Conservation (phyloP, 2,113 vertebrate genomes). For the Brevimyrus niger region DNA sequence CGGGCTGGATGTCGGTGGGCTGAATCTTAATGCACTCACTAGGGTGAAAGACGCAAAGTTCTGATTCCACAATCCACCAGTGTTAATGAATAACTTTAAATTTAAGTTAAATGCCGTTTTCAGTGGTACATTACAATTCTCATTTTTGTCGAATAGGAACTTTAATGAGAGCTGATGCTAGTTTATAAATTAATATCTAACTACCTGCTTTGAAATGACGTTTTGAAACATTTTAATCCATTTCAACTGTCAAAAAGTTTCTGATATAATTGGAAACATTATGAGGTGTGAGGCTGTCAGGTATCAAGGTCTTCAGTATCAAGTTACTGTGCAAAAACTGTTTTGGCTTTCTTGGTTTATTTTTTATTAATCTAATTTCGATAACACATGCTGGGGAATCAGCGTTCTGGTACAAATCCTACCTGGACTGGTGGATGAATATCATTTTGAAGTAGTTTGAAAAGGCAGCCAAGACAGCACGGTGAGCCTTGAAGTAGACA, state of each 20-base stretch:
- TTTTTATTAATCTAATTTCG: background rate
- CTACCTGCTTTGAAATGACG: background rate
- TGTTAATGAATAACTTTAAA: background rate
- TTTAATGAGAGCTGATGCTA: background rate
- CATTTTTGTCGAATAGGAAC: background rate
- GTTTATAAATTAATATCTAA: background rate
- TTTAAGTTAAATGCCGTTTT: background rate
- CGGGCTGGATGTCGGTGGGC: conserved; percentile 93
- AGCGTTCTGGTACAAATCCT: conserved; percentile 21
- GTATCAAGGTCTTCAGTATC: background rate
- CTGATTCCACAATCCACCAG: background rate
- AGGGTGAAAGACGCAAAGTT: conserved; percentile 28
- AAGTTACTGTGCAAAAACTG: background rate
- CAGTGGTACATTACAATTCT: background rate
- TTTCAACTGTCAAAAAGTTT: background rate
- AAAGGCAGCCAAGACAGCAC: conserved; percentile 91
- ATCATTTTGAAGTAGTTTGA: conserved; percentile 99
- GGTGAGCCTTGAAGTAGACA: conserved; percentile 96
- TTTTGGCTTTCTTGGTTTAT: background rate
- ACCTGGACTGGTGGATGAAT: conserved; percentile 98
- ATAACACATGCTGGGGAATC: background rate
- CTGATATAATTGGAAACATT: background rate
- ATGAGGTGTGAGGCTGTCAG: background rate
- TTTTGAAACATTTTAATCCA: background rate
- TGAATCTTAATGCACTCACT: conserved; percentile 99